Percentiles rank a stretch among this genome's conserved stretches.
phyloP scores from a whole-genome alignment of 2,113 vertebrate genomes.

The Galeopterus variegatus region DNA sequence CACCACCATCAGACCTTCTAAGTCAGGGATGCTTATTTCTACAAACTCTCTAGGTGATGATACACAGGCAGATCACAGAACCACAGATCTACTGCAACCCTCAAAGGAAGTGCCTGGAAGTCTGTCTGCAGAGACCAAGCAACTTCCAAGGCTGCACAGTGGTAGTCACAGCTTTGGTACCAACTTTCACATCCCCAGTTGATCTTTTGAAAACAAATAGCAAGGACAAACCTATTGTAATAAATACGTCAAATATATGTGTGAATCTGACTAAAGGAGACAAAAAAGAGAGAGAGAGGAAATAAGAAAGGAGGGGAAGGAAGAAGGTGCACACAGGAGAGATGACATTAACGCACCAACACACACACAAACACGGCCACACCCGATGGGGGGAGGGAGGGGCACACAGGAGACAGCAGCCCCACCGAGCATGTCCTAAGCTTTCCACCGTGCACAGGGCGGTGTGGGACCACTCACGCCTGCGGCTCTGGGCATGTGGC shows the following conservation, averaged over 20 bases:
- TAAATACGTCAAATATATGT: background rate
- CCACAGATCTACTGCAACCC: background rate
- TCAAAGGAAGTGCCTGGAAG: background rate
- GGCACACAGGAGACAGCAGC: background rate
- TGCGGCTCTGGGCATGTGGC: background rate
- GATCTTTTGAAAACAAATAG: background rate
- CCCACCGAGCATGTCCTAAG: background rate
- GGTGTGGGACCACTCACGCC: background rate
- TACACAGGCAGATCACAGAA: background rate
- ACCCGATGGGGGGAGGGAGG: background rate
- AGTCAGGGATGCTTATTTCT: background rate
- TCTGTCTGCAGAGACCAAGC: background rate
- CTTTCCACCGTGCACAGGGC: background rate
- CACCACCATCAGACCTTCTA: background rate
- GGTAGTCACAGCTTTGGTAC: background rate
- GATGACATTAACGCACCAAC: background rate
- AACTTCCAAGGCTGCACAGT: background rate
- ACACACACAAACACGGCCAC: background rate
- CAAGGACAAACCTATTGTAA: background rate
- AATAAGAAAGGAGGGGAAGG: no score
- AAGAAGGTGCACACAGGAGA: background rate
- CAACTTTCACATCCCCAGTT: background rate
- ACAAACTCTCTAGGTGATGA: background rate
- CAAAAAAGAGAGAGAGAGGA: background rate
- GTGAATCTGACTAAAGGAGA: background rate